Evolutionary conservation across 1,140 invertebrate genomes (phyloP).

Genomic region (Schlechtendalia chinensis): DNA sequence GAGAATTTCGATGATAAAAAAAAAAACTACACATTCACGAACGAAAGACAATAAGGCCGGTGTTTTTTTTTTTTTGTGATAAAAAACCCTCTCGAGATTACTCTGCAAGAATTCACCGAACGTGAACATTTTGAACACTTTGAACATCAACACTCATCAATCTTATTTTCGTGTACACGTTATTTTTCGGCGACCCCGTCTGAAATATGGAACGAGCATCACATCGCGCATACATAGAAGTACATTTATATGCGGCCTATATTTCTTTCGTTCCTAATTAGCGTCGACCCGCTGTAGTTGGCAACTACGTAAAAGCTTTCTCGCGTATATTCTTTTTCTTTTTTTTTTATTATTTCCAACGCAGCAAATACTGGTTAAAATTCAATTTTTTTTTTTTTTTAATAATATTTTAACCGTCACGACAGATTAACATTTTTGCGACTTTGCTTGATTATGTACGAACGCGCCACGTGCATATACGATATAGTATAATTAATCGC

Average conservation of each 20-base stretch:
- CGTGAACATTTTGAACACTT: no score
- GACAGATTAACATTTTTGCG: no score
- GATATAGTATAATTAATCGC: no score
- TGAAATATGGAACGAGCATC: not conserved
- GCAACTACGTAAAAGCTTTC: not conserved
- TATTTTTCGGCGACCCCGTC: not conserved
- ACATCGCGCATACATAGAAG: not conserved
- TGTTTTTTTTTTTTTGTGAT: no score
- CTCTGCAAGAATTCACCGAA: not conserved
- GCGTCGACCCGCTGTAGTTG: not conserved
- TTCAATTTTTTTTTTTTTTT: not conserved
- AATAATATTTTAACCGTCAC: not conserved
- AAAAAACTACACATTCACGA: no score
- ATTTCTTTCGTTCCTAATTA: slow-evolving; percentile 32
- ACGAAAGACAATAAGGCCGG: no score
- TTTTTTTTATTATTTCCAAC: not conserved
- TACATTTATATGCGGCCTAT: not conserved
- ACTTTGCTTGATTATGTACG: no score
- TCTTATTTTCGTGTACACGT: slow-evolving; percentile 20
- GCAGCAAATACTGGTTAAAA: not conserved
- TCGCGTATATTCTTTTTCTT: no score
- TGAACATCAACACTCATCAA: slow-evolving; percentile 13
- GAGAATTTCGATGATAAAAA: no score
- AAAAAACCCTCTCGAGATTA: slow-evolving; percentile 11
- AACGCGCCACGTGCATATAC: no score